Evolutionary conservation across 1,140 invertebrate species (phyloP).

Genomic region (Lethocerus indicus): DNA sequence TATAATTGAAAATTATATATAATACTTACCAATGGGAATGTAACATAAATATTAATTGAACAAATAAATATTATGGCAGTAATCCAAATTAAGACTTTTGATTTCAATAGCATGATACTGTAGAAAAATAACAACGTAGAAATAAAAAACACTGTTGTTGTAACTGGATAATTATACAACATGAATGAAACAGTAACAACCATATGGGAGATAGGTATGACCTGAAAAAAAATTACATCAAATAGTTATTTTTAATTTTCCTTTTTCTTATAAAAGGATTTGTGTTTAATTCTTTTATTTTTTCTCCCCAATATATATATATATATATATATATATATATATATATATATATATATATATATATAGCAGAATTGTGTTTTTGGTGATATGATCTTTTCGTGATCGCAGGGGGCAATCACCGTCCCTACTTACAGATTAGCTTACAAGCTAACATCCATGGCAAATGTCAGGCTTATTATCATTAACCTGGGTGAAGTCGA

Average conservation of each 20-base stretch:
- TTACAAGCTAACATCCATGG: too few species aligned
- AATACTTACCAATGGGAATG: neutral
- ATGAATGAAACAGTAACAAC: constrained; percentile 11
- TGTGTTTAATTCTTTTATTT: neutral
- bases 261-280: neutral
- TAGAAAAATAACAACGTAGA: constrained; percentile 9
- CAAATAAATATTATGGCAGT: constrained; percentile 9
- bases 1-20: constrained; percentile 4
- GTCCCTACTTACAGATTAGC: too few species aligned
- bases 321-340: neutral
- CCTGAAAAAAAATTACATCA: constrained; percentile 11
- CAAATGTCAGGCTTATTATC: neutral
- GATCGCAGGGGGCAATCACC: neutral
- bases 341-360: neutral
- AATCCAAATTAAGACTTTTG: constrained; percentile 15
- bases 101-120: constrained; percentile 9
- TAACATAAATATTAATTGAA: constrained; percentile 1
- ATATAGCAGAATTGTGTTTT: neutral
- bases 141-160: constrained; percentile 3
- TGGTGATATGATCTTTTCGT: neutral
- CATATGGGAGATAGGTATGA: constrained; percentile 10
- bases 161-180: neutral
- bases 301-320: neutral
- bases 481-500: neutral
- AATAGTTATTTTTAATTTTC: neutral